A percentile compares a stretch with the other conserved stretches of the same genome.
Evolutionary conservation across 2,113 vertebrate species (phyloP).

Genomic region (Oncorhynchus nerka): DNA sequence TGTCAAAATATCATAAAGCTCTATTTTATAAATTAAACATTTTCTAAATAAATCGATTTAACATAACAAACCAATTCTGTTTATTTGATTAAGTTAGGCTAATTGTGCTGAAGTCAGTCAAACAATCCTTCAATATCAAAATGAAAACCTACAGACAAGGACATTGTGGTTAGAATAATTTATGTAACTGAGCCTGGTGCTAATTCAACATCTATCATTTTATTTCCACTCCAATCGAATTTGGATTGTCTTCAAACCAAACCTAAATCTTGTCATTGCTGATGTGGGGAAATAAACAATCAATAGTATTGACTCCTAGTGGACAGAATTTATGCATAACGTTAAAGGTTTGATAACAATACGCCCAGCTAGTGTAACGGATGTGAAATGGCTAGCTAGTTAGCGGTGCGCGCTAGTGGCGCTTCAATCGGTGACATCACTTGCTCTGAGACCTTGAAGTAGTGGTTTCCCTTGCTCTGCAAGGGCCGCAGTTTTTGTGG

Average conservation of each 20-base stretch:
- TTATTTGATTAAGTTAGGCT: conserved; percentile 6
- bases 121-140: neutral
- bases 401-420: too few relatives aligned
- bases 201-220: too few relatives aligned
- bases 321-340: neutral
- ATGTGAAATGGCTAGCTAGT: too few relatives aligned
- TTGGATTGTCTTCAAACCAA: conserved; percentile 14
- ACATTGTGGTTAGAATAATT: neutral
- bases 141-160: neutral
- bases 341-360: neutral
- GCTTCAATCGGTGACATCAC: too few relatives aligned
- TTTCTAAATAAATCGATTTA: conserved; percentile 49
- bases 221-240: too few relatives aligned
- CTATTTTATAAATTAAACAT: conserved; percentile 46
- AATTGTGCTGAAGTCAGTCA: too few relatives aligned
- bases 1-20: neutral
- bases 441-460: too few relatives aligned
- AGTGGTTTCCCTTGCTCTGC: too few relatives aligned
- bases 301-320: conserved; percentile 23
- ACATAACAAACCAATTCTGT: neutral
- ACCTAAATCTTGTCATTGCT: neutral
- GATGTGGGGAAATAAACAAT: conserved; percentile 18
- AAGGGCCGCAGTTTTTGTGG: too few relatives aligned
- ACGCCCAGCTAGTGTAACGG: neutral
- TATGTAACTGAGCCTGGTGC: too few relatives aligned